Evolutionary conservation across 2,797 vertebrate species (phyloP).

Genomic region (Chloroceryle amazona): DNA sequence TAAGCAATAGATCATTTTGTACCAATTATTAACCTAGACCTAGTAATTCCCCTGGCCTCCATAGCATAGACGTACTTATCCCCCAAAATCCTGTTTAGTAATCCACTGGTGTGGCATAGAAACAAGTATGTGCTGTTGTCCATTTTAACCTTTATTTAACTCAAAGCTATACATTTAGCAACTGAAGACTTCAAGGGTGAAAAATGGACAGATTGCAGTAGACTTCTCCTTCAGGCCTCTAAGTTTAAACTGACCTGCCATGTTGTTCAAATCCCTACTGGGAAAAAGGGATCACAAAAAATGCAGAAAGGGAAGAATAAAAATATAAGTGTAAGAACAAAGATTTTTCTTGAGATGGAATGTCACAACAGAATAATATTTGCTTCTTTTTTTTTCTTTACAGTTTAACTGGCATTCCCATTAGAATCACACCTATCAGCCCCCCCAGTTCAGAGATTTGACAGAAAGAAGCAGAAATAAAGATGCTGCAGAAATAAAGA

Average conservation of each 20-base stretch:
- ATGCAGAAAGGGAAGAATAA: not conserved
- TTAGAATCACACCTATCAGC: not conserved
- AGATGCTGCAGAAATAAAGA: not conserved
- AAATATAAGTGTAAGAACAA: not conserved
- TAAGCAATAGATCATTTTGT: not conserved
- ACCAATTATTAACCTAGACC: not conserved
- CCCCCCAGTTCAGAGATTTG: not conserved
- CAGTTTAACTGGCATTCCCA: not conserved
- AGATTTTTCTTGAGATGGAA: not conserved
- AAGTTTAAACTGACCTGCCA: not conserved
- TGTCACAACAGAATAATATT: not conserved
- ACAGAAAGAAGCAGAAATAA: not conserved
- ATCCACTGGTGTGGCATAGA: not conserved
- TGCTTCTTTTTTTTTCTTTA: not conserved
- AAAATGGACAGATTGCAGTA: not conserved
- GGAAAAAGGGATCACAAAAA: not conserved
- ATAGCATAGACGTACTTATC: not conserved
- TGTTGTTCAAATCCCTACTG: not conserved
- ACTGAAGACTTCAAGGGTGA: not conserved
- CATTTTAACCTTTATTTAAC: not conserved
- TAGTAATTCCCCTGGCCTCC: not conserved
- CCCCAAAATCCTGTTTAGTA: not conserved
- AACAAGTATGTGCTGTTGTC: not conserved
- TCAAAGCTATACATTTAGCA: not conserved
- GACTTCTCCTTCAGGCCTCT: not conserved